Evolutionary conservation across 2,113 vertebrate species (phyloP).

Genomic region (Scomber colias): DNA sequence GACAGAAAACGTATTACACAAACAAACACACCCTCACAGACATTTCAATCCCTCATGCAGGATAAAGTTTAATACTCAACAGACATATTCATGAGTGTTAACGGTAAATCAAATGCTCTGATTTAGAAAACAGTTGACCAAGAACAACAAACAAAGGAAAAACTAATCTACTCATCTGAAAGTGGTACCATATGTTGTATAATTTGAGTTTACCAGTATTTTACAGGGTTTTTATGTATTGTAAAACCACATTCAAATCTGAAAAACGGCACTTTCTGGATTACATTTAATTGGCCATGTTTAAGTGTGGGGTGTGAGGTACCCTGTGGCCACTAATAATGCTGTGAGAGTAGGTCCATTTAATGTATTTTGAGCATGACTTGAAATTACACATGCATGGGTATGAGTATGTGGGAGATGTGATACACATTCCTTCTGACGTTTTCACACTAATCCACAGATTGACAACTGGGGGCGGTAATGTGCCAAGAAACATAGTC

Average conservation of each 20-base stretch:
- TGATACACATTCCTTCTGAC: background rate
- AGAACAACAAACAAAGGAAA: background rate
- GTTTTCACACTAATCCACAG: background rate
- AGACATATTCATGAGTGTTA: constrained; percentile 16
- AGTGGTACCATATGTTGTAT: background rate
- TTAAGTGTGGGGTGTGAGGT: background rate
- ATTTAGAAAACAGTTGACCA: background rate
- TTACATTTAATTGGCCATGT: background rate
- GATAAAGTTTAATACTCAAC: constrained; percentile 26
- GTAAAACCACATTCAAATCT: no score
- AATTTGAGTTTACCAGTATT: no score
- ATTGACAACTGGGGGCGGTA: background rate
- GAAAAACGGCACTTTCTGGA: background rate
- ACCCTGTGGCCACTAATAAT: background rate
- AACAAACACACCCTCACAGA: constrained; percentile 22
- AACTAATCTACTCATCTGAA: background rate
- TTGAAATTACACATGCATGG: no score
- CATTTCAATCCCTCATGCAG: constrained; percentile 33
- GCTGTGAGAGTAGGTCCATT: background rate
- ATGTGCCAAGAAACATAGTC: no score
- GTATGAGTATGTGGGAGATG: background rate
- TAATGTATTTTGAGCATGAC: background rate
- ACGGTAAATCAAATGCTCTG: constrained; percentile 9
- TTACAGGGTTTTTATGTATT: no score
- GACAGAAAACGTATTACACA: constrained; percentile 32